These are phyloP conservation scores for Panurus biarmicus DNA, from an alignment of 2,113 vertebrate species.

Conservation along the genomic window DNA sequence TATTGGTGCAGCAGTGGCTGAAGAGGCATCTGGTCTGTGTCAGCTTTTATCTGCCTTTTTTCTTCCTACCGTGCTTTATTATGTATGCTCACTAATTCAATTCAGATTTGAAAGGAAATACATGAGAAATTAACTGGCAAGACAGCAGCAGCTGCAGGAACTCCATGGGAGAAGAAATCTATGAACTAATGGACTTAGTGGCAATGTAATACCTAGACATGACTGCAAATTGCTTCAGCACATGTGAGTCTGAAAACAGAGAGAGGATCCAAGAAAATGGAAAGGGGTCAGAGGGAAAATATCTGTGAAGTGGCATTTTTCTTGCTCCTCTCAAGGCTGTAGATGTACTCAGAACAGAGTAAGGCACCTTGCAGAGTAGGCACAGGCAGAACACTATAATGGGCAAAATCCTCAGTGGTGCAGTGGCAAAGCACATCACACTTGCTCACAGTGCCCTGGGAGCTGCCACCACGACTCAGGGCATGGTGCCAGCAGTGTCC, in stretches of 20 bases:
- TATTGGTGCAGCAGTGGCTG: neutral
- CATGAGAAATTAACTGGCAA: slow-evolving; percentile 36
- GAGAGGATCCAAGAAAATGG: neutral
- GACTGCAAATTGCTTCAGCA: slow-evolving; percentile 9
- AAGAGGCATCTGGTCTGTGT: slow-evolving; percentile 25
- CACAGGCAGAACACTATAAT: neutral
- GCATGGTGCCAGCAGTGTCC: neutral
- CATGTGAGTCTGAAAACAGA: neutral
- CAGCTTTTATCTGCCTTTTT: slow-evolving; percentile 13
- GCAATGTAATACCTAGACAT: neutral
- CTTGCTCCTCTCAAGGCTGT: neutral
- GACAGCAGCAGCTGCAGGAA: neutral
- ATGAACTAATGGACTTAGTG: neutral
- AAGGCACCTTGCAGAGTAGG: neutral
- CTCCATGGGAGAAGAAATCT: neutral
- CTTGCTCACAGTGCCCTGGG: fast-evolving
- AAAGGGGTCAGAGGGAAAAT: neutral
- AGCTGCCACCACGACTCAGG: neutral
- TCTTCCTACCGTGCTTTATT: slow-evolving; percentile 17
- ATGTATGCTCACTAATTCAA: slow-evolving; percentile 22
- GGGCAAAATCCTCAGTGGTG: neutral
- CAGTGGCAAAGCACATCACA: neutral
- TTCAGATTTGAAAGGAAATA: slow-evolving; percentile 52
- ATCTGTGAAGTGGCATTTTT: neutral
- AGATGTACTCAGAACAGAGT: neutral